A percentile compares a stretch with the other conserved stretches of the same genome.
These are phyloP conservation scores for Latrodectus elegans DNA, from an alignment of 2,888 invertebrate genomes.

Conservation along the genomic window DNA sequence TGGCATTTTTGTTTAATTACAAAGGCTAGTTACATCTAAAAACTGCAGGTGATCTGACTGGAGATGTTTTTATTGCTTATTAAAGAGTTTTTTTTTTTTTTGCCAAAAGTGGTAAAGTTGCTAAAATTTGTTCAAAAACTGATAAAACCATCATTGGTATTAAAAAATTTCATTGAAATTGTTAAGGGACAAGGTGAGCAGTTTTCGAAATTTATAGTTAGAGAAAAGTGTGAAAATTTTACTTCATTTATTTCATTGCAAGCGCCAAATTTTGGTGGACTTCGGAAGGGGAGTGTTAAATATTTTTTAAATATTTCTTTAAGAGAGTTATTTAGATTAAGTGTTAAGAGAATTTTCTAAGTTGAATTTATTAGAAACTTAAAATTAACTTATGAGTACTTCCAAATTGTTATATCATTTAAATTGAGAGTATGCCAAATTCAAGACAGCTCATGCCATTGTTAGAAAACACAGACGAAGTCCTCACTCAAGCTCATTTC, in stretches of 20 bases:
- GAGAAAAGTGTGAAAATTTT: conserved; percentile 68
- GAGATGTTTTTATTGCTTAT: conserved; percentile 66
- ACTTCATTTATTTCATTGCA: conserved; percentile 58
- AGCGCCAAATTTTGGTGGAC: conserved; percentile 68
- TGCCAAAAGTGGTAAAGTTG: no score
- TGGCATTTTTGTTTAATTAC: conserved; percentile 53
- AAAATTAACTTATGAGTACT: conserved; percentile 72
- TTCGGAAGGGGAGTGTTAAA: conserved; percentile 69
- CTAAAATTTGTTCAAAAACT: conserved; percentile 48
- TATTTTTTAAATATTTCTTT: conserved; percentile 44
- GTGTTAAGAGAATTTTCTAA: no score
- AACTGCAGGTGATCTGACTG: conserved; percentile 62
- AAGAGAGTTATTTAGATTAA: conserved; percentile 36
- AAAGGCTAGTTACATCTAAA: conserved; percentile 61
- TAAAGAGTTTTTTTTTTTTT: not conserved
- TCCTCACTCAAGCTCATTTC: conserved; percentile 73
- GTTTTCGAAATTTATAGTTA: conserved; percentile 4
- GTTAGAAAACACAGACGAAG: conserved; percentile 71
- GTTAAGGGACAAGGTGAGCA: not conserved
- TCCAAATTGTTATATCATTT: conserved; percentile 72
- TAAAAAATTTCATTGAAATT: conserved; percentile 13
- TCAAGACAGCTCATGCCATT: conserved; percentile 71
- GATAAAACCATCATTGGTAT: conserved; percentile 70
- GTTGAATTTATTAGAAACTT: conserved; percentile 68
- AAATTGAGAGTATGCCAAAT: conserved; percentile 73